These are phyloP conservation scores for Strigamia maritima DNA, from an alignment of 2,888 invertebrate species.

Conservation along the genomic window DNA sequence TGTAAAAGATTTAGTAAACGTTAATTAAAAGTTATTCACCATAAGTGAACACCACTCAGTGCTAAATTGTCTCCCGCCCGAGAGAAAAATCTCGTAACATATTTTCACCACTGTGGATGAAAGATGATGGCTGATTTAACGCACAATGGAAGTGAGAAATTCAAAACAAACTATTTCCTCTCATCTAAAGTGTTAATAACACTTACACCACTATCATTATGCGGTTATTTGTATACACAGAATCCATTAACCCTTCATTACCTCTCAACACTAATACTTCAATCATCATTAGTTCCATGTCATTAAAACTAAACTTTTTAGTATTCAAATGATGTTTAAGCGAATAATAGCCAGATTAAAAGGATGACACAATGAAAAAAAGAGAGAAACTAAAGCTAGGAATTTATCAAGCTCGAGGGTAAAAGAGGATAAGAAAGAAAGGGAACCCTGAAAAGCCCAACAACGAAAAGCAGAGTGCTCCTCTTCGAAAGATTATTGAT, in stretches of 20 bases:
- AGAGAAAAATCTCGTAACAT: not conserved
- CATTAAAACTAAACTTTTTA: not conserved
- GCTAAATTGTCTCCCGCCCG: no score
- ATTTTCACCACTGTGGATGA: not conserved
- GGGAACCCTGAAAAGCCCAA: not conserved
- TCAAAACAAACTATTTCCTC: not conserved
- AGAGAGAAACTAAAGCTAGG: not conserved
- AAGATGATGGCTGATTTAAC: no score
- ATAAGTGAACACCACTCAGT: not conserved
- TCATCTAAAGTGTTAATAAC: not conserved
- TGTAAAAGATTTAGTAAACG: not conserved
- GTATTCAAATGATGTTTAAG: not conserved
- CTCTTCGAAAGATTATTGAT: conserved; percentile 2
- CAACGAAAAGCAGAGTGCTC: not conserved
- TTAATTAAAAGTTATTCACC: not conserved
- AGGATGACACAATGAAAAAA: not conserved
- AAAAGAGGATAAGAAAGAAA: not conserved
- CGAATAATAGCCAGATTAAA: conserved; percentile 11
- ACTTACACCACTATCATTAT: not conserved
- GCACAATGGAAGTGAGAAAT: not conserved
- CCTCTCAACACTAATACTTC: not conserved
- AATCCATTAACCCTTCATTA: conserved; percentile 25
- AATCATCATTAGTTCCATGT: not conserved
- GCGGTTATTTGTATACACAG: conserved; percentile 16
- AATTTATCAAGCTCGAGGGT: not conserved